Conservation (phyloP, 2,888 invertebrate genomes). For the Coenonympha arcania region DNA sequence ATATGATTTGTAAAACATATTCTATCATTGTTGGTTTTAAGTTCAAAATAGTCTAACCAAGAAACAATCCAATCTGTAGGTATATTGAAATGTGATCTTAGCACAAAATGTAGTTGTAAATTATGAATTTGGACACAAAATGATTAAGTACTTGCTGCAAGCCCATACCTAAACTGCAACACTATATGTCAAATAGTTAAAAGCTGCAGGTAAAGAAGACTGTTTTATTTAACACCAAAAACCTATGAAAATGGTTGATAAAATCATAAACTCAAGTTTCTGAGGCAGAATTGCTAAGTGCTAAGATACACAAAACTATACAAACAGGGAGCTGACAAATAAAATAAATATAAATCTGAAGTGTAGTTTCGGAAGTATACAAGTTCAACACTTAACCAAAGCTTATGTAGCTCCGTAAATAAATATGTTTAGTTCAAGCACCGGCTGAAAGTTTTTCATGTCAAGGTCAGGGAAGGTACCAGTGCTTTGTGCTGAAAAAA, state of each 20-base stretch:
- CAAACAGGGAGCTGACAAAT: conserved; percentile 30
- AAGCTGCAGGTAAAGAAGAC: too few relatives aligned
- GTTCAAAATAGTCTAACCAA: conserved; percentile 46
- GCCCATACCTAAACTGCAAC: too few relatives aligned
- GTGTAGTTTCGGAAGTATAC: conserved; percentile 45
- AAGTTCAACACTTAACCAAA: conserved; percentile 40
- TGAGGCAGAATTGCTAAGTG: conserved; percentile 32
- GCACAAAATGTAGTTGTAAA: conserved; percentile 40
- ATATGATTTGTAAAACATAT: conserved; percentile 46
- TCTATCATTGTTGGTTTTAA: conserved; percentile 41
- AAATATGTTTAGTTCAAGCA: conserved; percentile 45
- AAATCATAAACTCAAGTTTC: background rate
- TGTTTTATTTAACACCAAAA: too few relatives aligned
- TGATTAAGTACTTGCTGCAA: background rate
- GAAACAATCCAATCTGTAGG: conserved; percentile 47
- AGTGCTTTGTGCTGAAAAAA: conserved; percentile 65
- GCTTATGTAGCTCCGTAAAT: conserved; percentile 44
- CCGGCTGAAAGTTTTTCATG: conserved; percentile 47
- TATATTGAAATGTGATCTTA: conserved; percentile 48
- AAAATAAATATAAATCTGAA: conserved; percentile 47
- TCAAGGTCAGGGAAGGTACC: conserved; percentile 53
- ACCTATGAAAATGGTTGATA: background rate
- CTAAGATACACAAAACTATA: conserved; percentile 54
- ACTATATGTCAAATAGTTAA: too few relatives aligned
- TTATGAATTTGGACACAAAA: background rate